Evolutionary conservation across 1,140 invertebrate species (phyloP).

Genomic region (Potamilus streckersoni): DNA sequence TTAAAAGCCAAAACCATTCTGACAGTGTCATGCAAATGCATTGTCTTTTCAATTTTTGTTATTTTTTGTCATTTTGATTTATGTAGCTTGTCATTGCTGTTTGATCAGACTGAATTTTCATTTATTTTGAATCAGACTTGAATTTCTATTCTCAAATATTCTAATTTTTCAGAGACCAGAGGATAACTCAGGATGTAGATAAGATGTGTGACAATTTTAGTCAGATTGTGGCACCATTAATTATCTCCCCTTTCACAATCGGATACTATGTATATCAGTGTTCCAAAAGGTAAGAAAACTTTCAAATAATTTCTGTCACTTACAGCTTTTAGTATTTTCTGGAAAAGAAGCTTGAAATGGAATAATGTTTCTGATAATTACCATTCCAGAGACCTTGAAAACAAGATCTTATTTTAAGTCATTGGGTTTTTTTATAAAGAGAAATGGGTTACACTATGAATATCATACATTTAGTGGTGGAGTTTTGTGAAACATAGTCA

Average conservation of each 20-base stretch:
- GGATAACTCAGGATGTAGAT: constrained; percentile 74
- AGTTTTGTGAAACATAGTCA: not conserved
- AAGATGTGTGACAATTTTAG: constrained; percentile 70
- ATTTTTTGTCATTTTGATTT: not conserved
- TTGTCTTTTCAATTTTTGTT: not conserved
- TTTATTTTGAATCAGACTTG: not conserved
- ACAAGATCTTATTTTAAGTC: not conserved
- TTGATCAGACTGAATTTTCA: not conserved
- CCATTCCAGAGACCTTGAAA: not conserved
- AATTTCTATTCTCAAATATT: constrained; percentile 3
- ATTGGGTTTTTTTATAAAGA: not conserved
- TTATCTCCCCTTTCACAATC: constrained; percentile 73
- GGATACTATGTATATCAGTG: constrained; percentile 71
- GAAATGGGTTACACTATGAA: not conserved
- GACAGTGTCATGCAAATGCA: too few species aligned
- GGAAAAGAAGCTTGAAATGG: too few species aligned
- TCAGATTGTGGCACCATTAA: constrained; percentile 68
- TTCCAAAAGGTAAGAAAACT: constrained; percentile 47
- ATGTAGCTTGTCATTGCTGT: not conserved
- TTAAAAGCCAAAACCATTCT: not conserved
- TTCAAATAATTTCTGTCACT: too few species aligned
- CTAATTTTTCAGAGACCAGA: constrained; percentile 68
- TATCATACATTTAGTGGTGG: not conserved
- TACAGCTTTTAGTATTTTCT: too few species aligned
- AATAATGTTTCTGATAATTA: not conserved